These are phyloP conservation scores for Actinia equina DNA, from an alignment of 64 coral and sea anemone species.

Conservation along the genomic window DNA sequence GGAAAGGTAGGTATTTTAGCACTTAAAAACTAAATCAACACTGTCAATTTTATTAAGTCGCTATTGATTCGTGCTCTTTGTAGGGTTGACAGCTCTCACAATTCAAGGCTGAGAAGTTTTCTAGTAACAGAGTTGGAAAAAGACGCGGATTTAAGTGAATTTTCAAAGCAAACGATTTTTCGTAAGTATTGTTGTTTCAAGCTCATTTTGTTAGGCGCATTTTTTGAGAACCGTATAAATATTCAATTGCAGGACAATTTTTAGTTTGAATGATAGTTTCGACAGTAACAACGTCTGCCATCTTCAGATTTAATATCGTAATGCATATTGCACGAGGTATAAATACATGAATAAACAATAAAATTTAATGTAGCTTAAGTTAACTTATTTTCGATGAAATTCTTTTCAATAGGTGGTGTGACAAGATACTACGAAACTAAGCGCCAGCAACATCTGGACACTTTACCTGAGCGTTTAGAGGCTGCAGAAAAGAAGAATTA, in stretches of 20 bases:
- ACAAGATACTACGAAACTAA: slow-evolving; percentile 40
- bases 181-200: neutral
- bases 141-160: slow-evolving; percentile 1
- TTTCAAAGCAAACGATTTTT: neutral
- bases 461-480: slow-evolving; percentile 8
- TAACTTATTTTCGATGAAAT: too few species aligned
- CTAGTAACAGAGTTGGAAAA: neutral
- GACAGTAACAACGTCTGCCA: too few species aligned
- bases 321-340: too few species aligned
- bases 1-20: slow-evolving; percentile 12
- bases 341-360: too few species aligned
- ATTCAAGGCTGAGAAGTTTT: slow-evolving; percentile 8
- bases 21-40: neutral
- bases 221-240: neutral
- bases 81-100: neutral
- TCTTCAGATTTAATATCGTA: too few species aligned
- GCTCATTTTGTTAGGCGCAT: neutral
- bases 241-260: too few species aligned
- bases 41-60: neutral
- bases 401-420: slow-evolving; percentile 4
- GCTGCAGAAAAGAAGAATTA: slow-evolving; percentile 9
- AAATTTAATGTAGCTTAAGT: too few species aligned
- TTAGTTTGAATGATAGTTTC: too few species aligned
- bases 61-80: slow-evolving; percentile 14
- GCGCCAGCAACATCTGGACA: slow-evolving; percentile 30